A percentile compares a stretch with the other conserved stretches of the same genome.
Conservation (phyloP, 2,888 invertebrate genomes). For the Leptinotarsa juncta region DNA sequence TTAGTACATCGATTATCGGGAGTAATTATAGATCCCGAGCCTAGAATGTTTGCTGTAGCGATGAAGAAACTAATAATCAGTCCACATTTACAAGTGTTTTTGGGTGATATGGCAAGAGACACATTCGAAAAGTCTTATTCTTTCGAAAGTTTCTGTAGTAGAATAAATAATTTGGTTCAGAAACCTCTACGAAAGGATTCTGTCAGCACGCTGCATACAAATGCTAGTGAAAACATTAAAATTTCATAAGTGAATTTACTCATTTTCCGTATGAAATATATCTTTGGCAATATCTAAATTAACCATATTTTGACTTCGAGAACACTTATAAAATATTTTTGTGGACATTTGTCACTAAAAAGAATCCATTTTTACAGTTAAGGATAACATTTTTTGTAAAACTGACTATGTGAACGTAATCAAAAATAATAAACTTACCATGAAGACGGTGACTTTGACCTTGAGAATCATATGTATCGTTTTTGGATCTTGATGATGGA, state of each 20-base stretch:
- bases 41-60: conserved; percentile 57
- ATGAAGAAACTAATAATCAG: conserved; percentile 59
- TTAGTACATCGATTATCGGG: conserved; percentile 58
- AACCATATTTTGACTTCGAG: neutral
- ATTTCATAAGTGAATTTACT: neutral
- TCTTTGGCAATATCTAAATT: neutral
- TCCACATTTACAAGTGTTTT: conserved; percentile 58
- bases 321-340: no score
- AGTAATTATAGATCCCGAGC: conserved; percentile 58
- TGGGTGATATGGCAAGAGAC: conserved; percentile 60
- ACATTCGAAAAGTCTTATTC: conserved; percentile 56
- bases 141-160: conserved; percentile 54
- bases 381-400: no score
- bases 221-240: conserved; percentile 7
- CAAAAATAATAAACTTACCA: conserved; percentile 32
- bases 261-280: neutral
- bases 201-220: neutral
- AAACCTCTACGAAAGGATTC: conserved; percentile 25
- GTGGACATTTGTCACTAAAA: no score
- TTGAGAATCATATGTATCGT: conserved; percentile 34
- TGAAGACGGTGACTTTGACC: conserved; percentile 37
- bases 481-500: conserved; percentile 30
- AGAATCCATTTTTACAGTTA: no score
- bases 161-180: conserved; percentile 32
- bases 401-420: no score